Evolutionary conservation across 2,888 invertebrate species (phyloP).

Genomic region (Campoplex capitator): DNA sequence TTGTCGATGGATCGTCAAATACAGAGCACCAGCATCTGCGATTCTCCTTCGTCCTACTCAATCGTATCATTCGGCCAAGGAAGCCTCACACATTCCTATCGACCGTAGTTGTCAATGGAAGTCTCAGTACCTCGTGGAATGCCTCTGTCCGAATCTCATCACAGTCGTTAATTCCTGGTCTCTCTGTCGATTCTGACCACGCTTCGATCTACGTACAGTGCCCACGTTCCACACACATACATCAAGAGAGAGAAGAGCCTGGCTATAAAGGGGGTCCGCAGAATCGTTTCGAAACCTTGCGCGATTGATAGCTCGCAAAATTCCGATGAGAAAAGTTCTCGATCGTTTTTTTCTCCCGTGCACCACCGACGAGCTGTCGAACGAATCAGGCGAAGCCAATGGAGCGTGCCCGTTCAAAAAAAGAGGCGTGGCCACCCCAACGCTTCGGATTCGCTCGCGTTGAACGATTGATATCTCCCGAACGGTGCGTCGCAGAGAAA

Average conservation of each 20-base stretch:
- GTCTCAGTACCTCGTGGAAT: slow-evolving; percentile 24
- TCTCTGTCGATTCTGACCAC: slow-evolving; percentile 48
- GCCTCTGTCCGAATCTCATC: slow-evolving; percentile 52
- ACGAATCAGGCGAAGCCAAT: not conserved
- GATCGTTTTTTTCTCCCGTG: not conserved
- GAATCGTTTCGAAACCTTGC: not conserved
- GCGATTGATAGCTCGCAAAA: not conserved
- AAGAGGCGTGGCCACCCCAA: not conserved
- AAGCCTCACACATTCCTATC: not conserved
- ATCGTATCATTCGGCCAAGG: not conserved
- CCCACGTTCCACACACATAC: not conserved
- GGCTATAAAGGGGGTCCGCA: not conserved
- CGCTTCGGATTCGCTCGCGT: not conserved
- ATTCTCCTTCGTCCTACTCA: not conserved
- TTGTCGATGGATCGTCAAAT: not conserved
- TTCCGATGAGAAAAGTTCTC: not conserved
- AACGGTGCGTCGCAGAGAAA: not conserved
- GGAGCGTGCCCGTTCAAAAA: not conserved
- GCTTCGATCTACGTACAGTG: slow-evolving; percentile 29
- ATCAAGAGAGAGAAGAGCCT: not conserved
- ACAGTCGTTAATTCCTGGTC: slow-evolving; percentile 50
- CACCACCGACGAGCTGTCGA: not conserved
- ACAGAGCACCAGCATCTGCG: not conserved
- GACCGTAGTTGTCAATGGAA: slow-evolving; percentile 29
- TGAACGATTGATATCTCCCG: not conserved